Conservation (phyloP, 2,888 invertebrate species). For the Melanostoma scalare region DNA sequence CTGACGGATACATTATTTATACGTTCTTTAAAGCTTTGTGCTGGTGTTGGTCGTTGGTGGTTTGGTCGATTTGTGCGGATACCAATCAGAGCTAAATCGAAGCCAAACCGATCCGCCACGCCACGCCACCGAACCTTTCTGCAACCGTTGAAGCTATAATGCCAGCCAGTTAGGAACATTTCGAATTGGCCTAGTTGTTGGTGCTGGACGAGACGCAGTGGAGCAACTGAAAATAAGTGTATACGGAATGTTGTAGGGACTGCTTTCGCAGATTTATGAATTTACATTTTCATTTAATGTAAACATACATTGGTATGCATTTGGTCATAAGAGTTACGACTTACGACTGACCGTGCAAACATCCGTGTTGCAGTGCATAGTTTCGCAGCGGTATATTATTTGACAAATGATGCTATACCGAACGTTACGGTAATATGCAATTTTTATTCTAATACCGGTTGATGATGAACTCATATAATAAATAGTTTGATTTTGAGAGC, state of each 20-base stretch:
- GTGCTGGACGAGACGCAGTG: conserved; percentile 4
- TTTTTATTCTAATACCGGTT: conserved; percentile 33
- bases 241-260: conserved; percentile 54
- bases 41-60: conserved; percentile 35
- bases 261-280: conserved; percentile 68
- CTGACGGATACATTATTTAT: conserved; percentile 30
- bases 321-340: conserved; percentile 1
- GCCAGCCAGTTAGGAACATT: conserved; percentile 47
- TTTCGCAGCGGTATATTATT: conserved; percentile 25
- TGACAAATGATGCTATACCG: conserved; percentile 49
- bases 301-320: conserved; percentile 23
- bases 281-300: conserved; percentile 63
- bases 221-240: neutral
- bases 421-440: conserved; percentile 46
- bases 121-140: conserved; percentile 26
- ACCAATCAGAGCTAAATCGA: conserved; percentile 53
- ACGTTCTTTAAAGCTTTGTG: conserved; percentile 18
- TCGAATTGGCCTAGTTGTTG: conserved; percentile 60
- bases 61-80: conserved; percentile 32
- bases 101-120: conserved; percentile 19
- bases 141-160: conserved; percentile 19
- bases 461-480: conserved; percentile 1
- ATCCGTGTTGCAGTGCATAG: conserved; percentile 43
- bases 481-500: conserved; percentile 11
- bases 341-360: conserved; percentile 3